Evolutionary conservation across 1,140 invertebrate genomes (phyloP).

Genomic region (Pogonognathellus flavescens): DNA sequence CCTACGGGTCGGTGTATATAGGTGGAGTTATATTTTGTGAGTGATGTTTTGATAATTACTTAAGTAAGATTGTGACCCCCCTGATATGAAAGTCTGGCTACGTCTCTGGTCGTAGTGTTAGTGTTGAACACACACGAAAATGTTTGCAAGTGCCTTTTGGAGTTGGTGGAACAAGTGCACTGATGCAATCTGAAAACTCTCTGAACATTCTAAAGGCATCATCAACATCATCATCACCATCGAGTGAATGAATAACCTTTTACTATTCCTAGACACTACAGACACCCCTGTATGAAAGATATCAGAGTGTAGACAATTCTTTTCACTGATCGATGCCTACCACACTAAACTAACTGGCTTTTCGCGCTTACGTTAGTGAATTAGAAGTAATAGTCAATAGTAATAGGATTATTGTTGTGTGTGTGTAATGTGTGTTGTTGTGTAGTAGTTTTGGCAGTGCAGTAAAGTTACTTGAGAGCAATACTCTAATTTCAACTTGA

Average conservation of each 20-base stretch:
- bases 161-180: slow-evolving; percentile 34
- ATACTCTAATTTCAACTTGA: slow-evolving; percentile 41
- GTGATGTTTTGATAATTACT: no score
- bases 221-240: neutral
- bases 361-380: no score
- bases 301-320: neutral
- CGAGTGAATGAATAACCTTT: neutral
- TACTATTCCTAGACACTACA: neutral
- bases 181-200: slow-evolving; percentile 14
- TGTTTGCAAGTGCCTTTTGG: neutral
- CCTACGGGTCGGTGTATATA: no score
- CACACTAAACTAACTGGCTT: no score
- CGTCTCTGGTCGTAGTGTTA: no score
- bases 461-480: neutral
- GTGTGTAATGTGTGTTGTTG: neutral
- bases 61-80: no score
- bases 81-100: no score
- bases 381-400: neutral
- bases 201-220: slow-evolving; percentile 1
- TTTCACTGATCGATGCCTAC: no score
- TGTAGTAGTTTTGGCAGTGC: neutral
- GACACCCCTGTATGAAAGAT: neutral
- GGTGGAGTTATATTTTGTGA: no score
- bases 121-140: neutral
- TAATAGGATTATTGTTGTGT: neutral